Evolutionary conservation across 2,888 invertebrate species (phyloP).

Genomic region (Heliconius charithonia): DNA sequence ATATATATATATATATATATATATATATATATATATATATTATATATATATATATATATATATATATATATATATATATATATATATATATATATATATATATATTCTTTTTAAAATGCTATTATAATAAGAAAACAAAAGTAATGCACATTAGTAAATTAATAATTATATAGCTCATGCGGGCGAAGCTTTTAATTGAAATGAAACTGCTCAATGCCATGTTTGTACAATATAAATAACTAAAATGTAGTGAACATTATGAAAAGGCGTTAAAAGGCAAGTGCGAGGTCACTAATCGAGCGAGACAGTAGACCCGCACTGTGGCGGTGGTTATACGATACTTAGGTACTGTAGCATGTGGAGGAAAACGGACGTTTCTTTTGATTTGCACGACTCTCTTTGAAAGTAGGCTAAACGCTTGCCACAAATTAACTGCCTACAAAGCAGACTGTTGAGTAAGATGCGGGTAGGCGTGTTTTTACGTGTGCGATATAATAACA

Average conservation of each 20-base stretch:
- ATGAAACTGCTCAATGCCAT: not conserved
- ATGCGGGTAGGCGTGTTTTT: conserved; percentile 35
- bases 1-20: no score
- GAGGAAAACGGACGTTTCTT: conserved; percentile 40
- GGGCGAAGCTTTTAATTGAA: not conserved
- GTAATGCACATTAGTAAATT: no score
- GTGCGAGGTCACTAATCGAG: conserved; percentile 78
- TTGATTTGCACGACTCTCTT: conserved; percentile 34
- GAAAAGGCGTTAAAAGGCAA: conserved; percentile 61
- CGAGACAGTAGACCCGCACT: conserved; percentile 53
- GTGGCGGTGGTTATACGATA: conserved; percentile 38
- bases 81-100: no score
- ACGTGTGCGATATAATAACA: conserved; percentile 1
- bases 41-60: no score
- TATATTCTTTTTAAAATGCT: no score
- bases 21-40: no score
- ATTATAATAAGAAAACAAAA: no score
- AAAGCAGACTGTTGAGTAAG: conserved; percentile 31
- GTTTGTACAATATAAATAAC: not conserved
- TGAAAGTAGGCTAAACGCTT: conserved; percentile 28
- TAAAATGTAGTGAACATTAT: not conserved
- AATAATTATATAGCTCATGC: no score
- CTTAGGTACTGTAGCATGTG: conserved; percentile 39
- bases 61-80: no score
- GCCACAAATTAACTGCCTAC: conserved; percentile 28